Conservation (phyloP, 1,140 invertebrate genomes). For the Euschistus heros region DNA sequence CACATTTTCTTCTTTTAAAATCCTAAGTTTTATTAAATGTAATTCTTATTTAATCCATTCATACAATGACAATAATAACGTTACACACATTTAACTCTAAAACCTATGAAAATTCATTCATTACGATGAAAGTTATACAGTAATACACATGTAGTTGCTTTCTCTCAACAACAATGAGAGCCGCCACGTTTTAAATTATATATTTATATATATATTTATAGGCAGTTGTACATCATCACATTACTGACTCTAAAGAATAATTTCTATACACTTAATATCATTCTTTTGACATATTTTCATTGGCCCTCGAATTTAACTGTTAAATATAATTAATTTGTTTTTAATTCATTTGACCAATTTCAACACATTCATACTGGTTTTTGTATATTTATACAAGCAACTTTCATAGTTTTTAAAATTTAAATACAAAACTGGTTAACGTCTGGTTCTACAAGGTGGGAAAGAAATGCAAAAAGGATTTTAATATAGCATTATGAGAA, state of each 20-base stretch:
- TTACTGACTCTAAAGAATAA: slow-evolving; percentile 7
- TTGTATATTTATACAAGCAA: slow-evolving; percentile 18
- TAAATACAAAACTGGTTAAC: slow-evolving; percentile 16
- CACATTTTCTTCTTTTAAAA: slow-evolving; percentile 12
- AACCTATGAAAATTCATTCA: slow-evolving; percentile 28
- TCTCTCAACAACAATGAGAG: background rate
- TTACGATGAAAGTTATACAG: slow-evolving; percentile 27
- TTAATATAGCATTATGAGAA: slow-evolving; percentile 4
- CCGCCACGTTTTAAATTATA: background rate
- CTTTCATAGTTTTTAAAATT: slow-evolving; percentile 14
- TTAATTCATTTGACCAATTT: slow-evolving; percentile 10
- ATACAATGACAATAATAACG: slow-evolving; percentile 26
- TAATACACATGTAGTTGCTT: slow-evolving; percentile 23
- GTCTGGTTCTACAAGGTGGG: slow-evolving; percentile 3
- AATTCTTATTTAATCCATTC: slow-evolving; percentile 21
- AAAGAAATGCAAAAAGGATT: slow-evolving; percentile 10
- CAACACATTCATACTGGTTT: slow-evolving; percentile 5
- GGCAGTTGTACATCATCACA: slow-evolving; percentile 9
- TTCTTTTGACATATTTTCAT: slow-evolving; percentile 6
- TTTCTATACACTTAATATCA: slow-evolving; percentile 5
- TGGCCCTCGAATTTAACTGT: slow-evolving; percentile 1
- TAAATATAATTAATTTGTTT: slow-evolving; percentile 1
- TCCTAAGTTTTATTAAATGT: slow-evolving; percentile 16
- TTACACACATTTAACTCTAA: slow-evolving; percentile 30
- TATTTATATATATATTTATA: slow-evolving; percentile 6